Evolutionary conservation across 1,140 invertebrate genomes (phyloP), one percentile per base, ranked within the genome.

Genomic region (Asbolus verrucosus): DNA sequence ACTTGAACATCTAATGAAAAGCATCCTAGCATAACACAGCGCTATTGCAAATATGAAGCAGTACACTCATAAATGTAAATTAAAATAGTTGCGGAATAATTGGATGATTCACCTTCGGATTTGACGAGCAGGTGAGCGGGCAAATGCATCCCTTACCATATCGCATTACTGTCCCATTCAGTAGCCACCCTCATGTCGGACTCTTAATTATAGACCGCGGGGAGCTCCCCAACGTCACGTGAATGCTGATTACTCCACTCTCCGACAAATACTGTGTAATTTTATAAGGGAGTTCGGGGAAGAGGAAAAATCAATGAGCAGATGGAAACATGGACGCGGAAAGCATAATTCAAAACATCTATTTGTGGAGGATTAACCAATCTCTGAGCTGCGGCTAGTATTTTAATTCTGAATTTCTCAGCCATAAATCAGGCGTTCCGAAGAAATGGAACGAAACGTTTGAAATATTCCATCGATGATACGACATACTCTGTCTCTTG

Each of bases 1-100:
- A 54, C 46, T 54, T 54, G 46, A 54, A 16, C 46, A 21, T n/a
- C 21, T 54, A 54, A 54, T 54, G 46, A 54, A 54, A 54, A 54
- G 24, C 27, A 54, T 21, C 46, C 46, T 14, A n/a, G 5, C 24
- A 27, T n/a, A 46, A 46, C 41, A 46, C 41, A n/a, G 15, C 41
- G 9, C 41, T 16, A n/a, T n/a, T n/a, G n/a, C n/a, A n/a, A n/a
- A n/a, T n/a, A n/a, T n/a, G n/a, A n/a, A n/a, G 11, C 33, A 38
- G 3, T 11, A 38, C 39, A 11, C 46, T 54, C 46, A 54, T 54
- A 54, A 54, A 54, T 54, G 46, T 27, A 54, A 24, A 54, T 54
- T 54, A 21, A 54, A 54, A 54, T 54, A 54, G 46, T 54, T n/a
- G n/a, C n/a, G 46, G 21, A 16, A 54, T 4, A 36, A 6, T 2